Evolutionary conservation across 2,797 vertebrate species (phyloP), one percentile per base, ranked within the genome.

Genomic region (Chrosomus eos): DNA sequence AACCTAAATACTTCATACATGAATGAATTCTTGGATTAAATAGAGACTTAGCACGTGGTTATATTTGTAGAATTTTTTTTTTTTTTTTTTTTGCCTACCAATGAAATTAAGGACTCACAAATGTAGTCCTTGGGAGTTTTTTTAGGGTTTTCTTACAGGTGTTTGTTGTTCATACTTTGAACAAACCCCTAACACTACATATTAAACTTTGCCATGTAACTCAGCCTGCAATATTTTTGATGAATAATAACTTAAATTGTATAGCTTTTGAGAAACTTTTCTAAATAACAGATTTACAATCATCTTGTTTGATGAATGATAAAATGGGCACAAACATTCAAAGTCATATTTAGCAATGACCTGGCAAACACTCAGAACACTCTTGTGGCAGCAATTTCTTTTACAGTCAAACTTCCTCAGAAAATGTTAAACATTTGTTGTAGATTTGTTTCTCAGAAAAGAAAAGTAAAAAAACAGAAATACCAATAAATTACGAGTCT

Each of bases 1-100:
- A 87, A 83, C 76, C 64, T 68, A 75, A 85, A 87, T 85, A 64
- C 80, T 66, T 80, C 11, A 72, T 68, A 68, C 74, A 85, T 62
- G 45, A 66, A 88, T 80, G 55, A 62, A 36, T 55, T 82, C 53
- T 70, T 33, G 38, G 55, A 40, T 48, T 60, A 51, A 72, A 38
- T 33, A 58, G 26, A 40, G 53, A 64, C 53, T 21, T 19, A 31
- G 60, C 36, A 51, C 8, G 3, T 58, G 74, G 11, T 58, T 58
- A 45, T 78, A 43, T 71, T 78, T 77, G 74, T 78, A 55, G 82
- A 51, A 26, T 68, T 38, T 7, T 38, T 38, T 7, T 36, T 3
- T 33, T 7, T 10, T 10, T 62, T 67, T 28, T 62, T 28, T 31
- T 51, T 48, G 45, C 66, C 43, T 55, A 53, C 62, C 36, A 55